Conservation (phyloP, 2,113 vertebrate genomes). For the Myiozetetes cayanensis region DNA sequence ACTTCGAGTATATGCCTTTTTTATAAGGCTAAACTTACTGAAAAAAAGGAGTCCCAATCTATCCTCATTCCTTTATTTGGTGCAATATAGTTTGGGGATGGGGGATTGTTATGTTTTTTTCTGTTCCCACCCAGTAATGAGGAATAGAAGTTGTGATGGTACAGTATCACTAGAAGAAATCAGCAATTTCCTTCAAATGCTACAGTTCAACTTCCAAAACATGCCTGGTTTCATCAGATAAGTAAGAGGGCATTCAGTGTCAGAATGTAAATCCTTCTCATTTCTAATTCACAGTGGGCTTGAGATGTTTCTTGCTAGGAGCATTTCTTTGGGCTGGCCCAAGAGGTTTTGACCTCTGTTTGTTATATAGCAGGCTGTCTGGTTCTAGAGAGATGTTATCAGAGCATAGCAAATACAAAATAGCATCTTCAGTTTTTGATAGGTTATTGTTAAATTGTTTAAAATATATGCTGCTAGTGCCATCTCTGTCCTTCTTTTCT, state of each 20-base stretch:
- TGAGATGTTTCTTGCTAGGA: not conserved
- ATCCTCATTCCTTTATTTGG: not conserved
- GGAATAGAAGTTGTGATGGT: not conserved
- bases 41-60: not conserved
- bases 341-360: not conserved
- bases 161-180: not conserved
- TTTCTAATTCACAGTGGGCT: not conserved
- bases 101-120: not conserved
- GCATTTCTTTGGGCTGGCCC: not conserved
- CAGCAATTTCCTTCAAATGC: slow-evolving; percentile 12
- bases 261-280: not conserved
- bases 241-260: not conserved
- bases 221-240: not conserved
- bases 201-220: slow-evolving; percentile 2
- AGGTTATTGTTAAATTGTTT: not conserved
- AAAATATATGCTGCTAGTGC: not conserved
- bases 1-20: not conserved
- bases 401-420: not conserved
- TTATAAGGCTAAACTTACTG: not conserved
- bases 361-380: not conserved
- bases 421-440: not conserved
- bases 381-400: not conserved
- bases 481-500: not conserved
- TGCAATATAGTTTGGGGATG: not conserved
- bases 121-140: not conserved